These are phyloP conservation scores for Onychomys torridus DNA, from an alignment of 2,797 vertebrate species.

Conservation along the genomic window DNA sequence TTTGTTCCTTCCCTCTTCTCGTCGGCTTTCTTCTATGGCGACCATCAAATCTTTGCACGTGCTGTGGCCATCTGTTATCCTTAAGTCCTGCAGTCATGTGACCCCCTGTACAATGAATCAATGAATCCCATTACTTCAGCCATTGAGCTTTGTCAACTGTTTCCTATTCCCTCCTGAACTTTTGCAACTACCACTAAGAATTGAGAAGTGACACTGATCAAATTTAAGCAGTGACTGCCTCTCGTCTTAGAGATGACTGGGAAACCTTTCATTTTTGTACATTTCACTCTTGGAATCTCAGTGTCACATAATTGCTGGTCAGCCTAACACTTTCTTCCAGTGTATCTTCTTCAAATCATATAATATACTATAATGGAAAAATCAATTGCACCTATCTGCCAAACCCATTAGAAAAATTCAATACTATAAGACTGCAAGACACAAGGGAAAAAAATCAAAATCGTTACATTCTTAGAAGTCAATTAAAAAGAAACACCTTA, in stretches of 20 bases:
- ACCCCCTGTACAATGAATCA: neutral
- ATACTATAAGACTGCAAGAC: neutral
- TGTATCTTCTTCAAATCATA: slow-evolving; percentile 46
- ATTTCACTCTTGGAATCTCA: neutral
- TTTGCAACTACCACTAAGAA: neutral
- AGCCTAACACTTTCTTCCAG: neutral
- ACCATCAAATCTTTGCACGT: neutral
- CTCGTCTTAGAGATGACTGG: neutral
- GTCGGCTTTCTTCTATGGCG: neutral
- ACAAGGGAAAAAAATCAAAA: neutral
- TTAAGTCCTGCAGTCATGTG: neutral
- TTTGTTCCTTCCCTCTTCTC: neutral
- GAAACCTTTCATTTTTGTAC: neutral
- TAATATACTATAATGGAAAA: slow-evolving; percentile 58
- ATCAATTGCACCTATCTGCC: neutral
- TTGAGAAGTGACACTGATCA: neutral
- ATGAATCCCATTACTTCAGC: neutral
- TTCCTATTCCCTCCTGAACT: neutral
- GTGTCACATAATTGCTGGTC: slow-evolving; percentile 41
- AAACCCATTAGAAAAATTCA: slow-evolving; percentile 7
- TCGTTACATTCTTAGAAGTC: neutral
- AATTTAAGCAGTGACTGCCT: neutral
- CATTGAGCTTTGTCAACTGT: neutral
- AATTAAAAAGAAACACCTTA: neutral
- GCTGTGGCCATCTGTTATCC: neutral